phyloP scores from a whole-genome alignment of 1,140 invertebrate species.

The Whitmania pigra region DNA sequence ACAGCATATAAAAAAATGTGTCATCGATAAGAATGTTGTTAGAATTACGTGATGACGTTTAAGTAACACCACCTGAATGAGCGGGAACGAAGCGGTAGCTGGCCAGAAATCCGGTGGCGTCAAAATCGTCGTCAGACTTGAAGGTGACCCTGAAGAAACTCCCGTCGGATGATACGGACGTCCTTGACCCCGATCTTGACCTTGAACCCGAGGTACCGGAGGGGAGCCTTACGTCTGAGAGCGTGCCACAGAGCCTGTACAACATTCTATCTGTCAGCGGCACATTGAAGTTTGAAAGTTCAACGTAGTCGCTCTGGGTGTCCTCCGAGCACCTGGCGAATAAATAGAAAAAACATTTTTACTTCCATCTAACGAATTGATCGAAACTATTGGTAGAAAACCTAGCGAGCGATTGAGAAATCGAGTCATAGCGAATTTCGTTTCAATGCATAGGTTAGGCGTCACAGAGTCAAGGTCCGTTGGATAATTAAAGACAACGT shows the following conservation, averaged over 20 bases:
- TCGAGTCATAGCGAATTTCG: too few species aligned
- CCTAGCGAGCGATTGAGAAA: too few species aligned
- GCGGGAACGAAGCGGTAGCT: not conserved
- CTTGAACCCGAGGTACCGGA: not conserved
- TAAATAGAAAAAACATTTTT: not conserved
- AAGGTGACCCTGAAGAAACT: not conserved
- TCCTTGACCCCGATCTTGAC: not conserved
- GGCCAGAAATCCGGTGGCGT: not conserved
- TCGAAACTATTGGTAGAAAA: too few species aligned
- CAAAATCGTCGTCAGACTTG: not conserved
- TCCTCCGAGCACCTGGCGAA: not conserved
- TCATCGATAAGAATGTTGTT: too few species aligned
- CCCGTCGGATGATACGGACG: not conserved
- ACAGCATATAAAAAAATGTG: too few species aligned
- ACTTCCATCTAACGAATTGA: too few species aligned
- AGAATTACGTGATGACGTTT: too few species aligned
- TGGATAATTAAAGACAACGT: too few species aligned
- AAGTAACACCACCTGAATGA: not conserved
- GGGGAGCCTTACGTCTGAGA: not conserved
- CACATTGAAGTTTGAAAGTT: slow-evolving; percentile 10
- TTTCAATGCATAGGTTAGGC: too few species aligned
- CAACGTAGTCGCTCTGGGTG: slow-evolving; percentile 7
- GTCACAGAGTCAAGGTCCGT: too few species aligned
- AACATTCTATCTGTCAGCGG: not conserved
- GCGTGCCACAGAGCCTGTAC: not conserved